A percentile compares a stretch with the other conserved stretches of the same genome.
Evolutionary conservation across 37 sponge, comb jelly and placozoan species (phyloP).

Genomic region (Haliclona indistincta): DNA sequence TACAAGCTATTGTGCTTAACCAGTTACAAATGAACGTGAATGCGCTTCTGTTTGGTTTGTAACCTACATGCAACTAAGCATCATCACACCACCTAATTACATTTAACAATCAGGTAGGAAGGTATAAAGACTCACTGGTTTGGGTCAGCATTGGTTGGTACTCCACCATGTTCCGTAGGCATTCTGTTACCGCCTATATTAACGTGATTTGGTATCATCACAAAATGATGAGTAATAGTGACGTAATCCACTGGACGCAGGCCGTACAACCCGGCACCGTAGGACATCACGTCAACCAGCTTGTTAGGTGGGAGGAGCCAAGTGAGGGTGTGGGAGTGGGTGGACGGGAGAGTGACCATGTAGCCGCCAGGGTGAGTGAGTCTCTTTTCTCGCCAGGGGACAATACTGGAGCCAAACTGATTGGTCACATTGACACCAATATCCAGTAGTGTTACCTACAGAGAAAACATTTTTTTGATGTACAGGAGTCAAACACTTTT

Average conservation of each 20-base stretch:
- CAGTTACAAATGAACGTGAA: too few species aligned
- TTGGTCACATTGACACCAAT: constrained; percentile 67
- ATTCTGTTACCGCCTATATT: constrained; percentile 50
- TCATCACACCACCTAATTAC: too few species aligned
- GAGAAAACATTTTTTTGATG: not conserved
- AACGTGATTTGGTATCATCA: constrained; percentile 59
- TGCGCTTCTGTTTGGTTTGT: too few species aligned
- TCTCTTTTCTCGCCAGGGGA: constrained; percentile 83
- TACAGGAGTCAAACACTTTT: not conserved
- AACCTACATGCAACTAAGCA: too few species aligned
- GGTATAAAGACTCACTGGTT: constrained; percentile 19
- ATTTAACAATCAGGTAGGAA: too few species aligned
- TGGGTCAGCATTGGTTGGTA: constrained; percentile 1
- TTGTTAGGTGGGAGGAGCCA: constrained; percentile 45
- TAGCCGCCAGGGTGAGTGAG: constrained; percentile 82
- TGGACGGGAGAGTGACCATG: constrained; percentile 65
- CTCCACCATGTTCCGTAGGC: constrained; percentile 15
- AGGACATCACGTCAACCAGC: constrained; percentile 56
- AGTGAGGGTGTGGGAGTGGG: constrained; percentile 42
- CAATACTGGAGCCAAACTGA: constrained; percentile 52
- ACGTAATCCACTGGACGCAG: constrained; percentile 14
- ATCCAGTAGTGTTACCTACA: constrained; percentile 53
- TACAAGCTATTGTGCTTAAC: too few species aligned
- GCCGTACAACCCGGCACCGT: constrained; percentile 58
- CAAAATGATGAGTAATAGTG: constrained; percentile 56